Evolutionary conservation across 2,113 vertebrate genomes (phyloP), one percentile per base, ranked within the genome.

Genomic region (Tachysurus fulvidraco): DNA sequence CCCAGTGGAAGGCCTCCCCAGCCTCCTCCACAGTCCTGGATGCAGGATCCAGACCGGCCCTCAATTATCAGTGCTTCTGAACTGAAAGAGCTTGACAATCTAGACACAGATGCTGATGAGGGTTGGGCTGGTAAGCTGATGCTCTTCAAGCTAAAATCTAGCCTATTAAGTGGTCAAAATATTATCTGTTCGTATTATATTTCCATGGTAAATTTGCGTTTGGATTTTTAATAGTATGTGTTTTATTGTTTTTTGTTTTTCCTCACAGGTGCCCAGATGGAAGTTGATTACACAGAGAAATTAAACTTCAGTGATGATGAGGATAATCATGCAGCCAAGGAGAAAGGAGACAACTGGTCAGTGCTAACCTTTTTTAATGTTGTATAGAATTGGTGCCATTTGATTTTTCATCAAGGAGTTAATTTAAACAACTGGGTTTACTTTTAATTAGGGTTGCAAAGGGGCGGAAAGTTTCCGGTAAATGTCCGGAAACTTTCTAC

Each of bases 231-330:
- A 5, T 84, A 19, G 30, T 2, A 77, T 76, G 13, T 62, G n/a
- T n/a, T n/a, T 59, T 9, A 28, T 86, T 21, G 60, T 19, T 3
- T 5, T 41, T 57, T 69, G 28, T 21, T 82, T 16, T 46, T 19
- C 28, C 16, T 36, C 73, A 17, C 91, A 99, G 98, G 98, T 92
- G 98, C 97, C 89, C 98, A 99, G 89, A 99, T 97, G 95, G 98
- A 99, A 93, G 98, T 99, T 80, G 98, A 99, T 94, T 99, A 99
- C 89, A 98, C 97, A 0, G 98, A 99, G 88, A 98, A 99, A 92
- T 92, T 99, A 25, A 99, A 99, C 92, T 99, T 99, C 93, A 99
- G 98, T 84, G 98, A 99, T 46, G 98, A 99, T 64, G 98, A 99
- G 86, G 98, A 99, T 41, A 97, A 98, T 93, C 97, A 97, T 90